Percentiles rank a stretch among this genome's conserved stretches.
phyloP scores from a whole-genome alignment of 2,888 invertebrate species.

The Cetonia aurata region DNA sequence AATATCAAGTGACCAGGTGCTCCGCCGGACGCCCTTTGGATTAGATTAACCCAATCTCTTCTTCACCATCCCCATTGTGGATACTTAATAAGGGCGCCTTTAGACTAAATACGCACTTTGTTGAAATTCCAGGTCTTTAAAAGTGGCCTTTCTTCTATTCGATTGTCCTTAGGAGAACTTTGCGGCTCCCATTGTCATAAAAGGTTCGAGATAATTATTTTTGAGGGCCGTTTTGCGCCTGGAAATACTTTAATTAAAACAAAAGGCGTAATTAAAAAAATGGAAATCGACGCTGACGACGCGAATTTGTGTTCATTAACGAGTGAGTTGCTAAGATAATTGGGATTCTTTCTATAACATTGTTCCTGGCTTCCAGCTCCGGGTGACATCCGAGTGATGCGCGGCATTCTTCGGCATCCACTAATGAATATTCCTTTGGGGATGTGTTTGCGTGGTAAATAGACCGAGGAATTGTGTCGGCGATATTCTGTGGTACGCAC shows the following conservation, averaged over 20 bases:
- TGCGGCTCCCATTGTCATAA: neutral
- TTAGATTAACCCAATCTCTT: neutral
- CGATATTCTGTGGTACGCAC: neutral
- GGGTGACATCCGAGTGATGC: slow-evolving; percentile 9
- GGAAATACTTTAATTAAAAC: slow-evolving; percentile 33
- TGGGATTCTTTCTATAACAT: slow-evolving; percentile 35
- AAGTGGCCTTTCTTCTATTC: slow-evolving; percentile 17
- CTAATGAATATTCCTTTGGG: slow-evolving; percentile 21
- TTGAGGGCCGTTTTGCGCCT: slow-evolving; percentile 12
- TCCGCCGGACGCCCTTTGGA: no score
- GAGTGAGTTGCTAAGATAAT: slow-evolving; percentile 32
- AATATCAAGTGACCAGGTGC: no score
- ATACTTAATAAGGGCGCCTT: slow-evolving; percentile 1
- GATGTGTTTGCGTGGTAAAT: neutral
- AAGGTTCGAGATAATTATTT: slow-evolving; percentile 32
- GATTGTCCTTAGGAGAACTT: neutral
- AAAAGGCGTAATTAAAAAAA: slow-evolving; percentile 37
- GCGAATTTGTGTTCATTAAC: slow-evolving; percentile 36
- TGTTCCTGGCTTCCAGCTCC: neutral
- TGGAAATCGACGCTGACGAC: slow-evolving; percentile 31
- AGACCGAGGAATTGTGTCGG: neutral
- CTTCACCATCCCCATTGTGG: neutral
- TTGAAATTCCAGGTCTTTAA: neutral
- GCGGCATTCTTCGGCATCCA: slow-evolving; percentile 20
- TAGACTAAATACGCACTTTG: slow-evolving; percentile 3